These are phyloP conservation scores for Diplodus sargus DNA, from an alignment of 2,797 vertebrate genomes.

Conservation along the genomic window DNA sequence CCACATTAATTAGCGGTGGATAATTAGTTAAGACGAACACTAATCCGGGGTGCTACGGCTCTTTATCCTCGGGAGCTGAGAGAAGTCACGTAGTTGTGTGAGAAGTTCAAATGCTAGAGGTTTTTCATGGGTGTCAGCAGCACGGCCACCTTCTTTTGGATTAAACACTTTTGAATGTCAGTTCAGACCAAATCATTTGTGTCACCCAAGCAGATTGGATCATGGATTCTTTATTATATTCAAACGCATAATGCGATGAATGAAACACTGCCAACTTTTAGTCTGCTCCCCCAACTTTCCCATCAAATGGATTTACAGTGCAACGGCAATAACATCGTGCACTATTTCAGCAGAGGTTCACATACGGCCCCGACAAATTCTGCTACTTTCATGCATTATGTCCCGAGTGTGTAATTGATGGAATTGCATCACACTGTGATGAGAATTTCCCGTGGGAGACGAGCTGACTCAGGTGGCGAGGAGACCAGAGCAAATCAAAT, in stretches of 20 bases:
- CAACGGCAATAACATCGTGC: background rate
- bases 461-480: constrained; percentile 35
- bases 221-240: background rate
- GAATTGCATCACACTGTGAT: constrained; percentile 35
- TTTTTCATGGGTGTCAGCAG: constrained; percentile 24
- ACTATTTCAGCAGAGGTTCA: too few species aligned
- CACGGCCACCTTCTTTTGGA: background rate
- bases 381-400: background rate
- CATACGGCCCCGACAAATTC: background rate
- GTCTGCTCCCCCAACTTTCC: background rate
- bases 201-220: background rate
- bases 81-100: constrained; percentile 44
- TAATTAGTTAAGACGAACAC: constrained; percentile 75
- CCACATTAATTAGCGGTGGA: constrained; percentile 76
- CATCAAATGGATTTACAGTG: background rate
- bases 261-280: background rate
- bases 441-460: constrained; percentile 27
- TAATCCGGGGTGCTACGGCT: constrained; percentile 44
- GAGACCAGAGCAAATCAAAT: constrained; percentile 46
- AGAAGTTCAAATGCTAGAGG: constrained; percentile 49
- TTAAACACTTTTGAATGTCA: constrained; percentile 40
- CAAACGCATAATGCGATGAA: constrained; percentile 3
- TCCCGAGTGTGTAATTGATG: constrained; percentile 23
- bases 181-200: constrained; percentile 4
- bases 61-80: constrained; percentile 54